Base-by-base conservation (phyloP, 2,113 vertebrate species). In the Antidorcas marsupialis region DNA sequence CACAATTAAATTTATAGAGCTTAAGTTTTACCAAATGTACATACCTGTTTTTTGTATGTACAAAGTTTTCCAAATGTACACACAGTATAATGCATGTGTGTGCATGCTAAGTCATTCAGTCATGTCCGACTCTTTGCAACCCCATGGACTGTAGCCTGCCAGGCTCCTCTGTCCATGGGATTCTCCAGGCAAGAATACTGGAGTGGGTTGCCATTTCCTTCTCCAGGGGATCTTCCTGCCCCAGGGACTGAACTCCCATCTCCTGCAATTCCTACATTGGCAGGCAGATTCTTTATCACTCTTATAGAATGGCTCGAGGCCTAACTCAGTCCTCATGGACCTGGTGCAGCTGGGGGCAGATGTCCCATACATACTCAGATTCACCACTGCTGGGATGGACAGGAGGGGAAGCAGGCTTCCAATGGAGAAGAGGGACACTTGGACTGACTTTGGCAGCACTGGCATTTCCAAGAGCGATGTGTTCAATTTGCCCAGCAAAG, bases 401-500 rank as follows among this genome's bases (percentile, higher is more conserved):
- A 84, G 36, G 76, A 86, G 36, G 55, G 60, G 60, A 96, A 52
- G 47, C 87, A 94, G 36, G 14, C 59, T 92, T 95, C 39, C 74
- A 82, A 2, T 87, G 89, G 5, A 76, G 79, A 96, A 96, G 93
- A 83, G 27, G 45, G 79, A 47, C 57, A 84, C 81, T 67, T 55
- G 94, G 57, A 76, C 52, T 88, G 94, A 96, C 94, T 88, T 94
- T 82, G 95, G 55, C 92, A 85, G 39, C 90, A 55, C 12, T 0
- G 5, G 57, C 71, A 64, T 84, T 84, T 79, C 62, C 53, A 96
- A 96, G 97, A 97, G 59, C 53, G 57, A 98, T 97, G 95, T 45
- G 94, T 89, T 94, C 94, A 95, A 97, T 96, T 96, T 97, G 59
- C 64, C 74, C 76, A 78, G 76, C 74, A 87, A 96, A 92, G 84